These are phyloP conservation scores for Pachypeltis micranthus DNA, from an alignment of 1,140 invertebrate species.

Conservation along the genomic window DNA sequence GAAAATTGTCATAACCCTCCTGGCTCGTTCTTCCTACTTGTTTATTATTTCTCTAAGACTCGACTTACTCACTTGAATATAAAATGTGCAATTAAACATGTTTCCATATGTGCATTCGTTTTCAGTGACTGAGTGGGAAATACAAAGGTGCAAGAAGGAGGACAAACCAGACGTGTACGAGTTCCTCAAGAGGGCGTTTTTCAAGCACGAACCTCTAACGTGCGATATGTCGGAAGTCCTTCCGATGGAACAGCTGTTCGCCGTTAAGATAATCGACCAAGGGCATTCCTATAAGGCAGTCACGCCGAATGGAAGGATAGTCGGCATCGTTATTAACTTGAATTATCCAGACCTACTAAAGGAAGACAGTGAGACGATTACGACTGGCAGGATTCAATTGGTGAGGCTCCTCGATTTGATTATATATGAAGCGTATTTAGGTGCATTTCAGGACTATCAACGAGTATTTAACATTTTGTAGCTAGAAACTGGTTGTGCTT, in stretches of 20 bases:
- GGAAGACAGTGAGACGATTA: neutral
- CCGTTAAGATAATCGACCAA: neutral
- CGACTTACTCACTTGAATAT: too few relatives aligned
- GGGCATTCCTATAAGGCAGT: constrained; percentile 8
- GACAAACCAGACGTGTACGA: constrained; percentile 5
- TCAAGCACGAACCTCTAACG: constrained; percentile 2
- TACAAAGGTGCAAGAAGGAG: neutral
- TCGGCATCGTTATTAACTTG: neutral
- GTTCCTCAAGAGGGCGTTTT: neutral
- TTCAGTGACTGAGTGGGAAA: neutral
- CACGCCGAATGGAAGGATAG: neutral
- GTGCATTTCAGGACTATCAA: too few relatives aligned
- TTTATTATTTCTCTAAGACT: too few relatives aligned
- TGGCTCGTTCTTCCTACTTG: too few relatives aligned
- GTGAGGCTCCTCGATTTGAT: too few relatives aligned
- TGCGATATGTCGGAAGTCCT: neutral
- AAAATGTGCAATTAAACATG: too few relatives aligned
- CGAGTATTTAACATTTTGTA: too few relatives aligned
- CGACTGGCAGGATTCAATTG: neutral
- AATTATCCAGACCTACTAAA: neutral
- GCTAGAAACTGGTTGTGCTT: too few relatives aligned
- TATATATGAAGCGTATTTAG: too few relatives aligned
- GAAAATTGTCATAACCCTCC: too few relatives aligned
- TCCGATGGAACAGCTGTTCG: neutral
- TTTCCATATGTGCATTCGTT: too few relatives aligned